Conservation (phyloP, 2,888 invertebrate genomes). For the Tipula vernalis region DNA sequence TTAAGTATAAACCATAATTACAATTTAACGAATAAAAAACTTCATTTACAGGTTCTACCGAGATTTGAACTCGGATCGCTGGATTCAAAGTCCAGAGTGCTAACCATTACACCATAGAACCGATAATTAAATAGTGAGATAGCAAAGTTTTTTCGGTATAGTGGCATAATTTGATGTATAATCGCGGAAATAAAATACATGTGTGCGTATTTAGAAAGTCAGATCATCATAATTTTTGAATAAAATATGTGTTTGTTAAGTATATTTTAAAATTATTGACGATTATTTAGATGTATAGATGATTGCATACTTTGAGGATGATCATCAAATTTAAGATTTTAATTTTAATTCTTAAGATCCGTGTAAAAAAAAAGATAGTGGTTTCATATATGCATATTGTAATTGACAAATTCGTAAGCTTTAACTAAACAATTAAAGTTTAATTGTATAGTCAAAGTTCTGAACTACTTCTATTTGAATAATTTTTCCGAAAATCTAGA, state of each 20-base stretch:
- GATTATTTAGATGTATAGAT: neutral
- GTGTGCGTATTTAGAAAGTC: neutral
- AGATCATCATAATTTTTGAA: neutral
- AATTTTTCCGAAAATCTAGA: too few relatives aligned
- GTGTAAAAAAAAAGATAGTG: too few relatives aligned
- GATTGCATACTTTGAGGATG: neutral
- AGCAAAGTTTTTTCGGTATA: neutral
- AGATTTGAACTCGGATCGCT: slow-evolving; percentile 11
- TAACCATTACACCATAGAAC: slow-evolving; percentile 36
- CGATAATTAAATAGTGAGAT: slow-evolving; percentile 11
- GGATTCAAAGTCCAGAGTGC: slow-evolving; percentile 18
- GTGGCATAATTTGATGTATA: neutral
- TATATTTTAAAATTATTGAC: neutral
- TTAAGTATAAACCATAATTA: too few relatives aligned
- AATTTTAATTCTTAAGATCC: too few relatives aligned
- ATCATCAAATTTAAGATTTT: neutral
- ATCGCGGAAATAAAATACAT: neutral
- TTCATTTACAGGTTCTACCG: neutral
- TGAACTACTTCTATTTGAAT: too few relatives aligned
- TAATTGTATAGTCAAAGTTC: too few relatives aligned
- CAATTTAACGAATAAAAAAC: too few relatives aligned
- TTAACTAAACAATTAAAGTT: too few relatives aligned
- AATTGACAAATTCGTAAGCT: too few relatives aligned
- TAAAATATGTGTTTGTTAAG: neutral
- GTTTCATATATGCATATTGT: too few relatives aligned